Percentiles rank a stretch among this genome's conserved stretches.
These are phyloP conservation scores for Latheticus oryzae DNA, from an alignment of 2,888 invertebrate genomes.

Conservation along the genomic window DNA sequence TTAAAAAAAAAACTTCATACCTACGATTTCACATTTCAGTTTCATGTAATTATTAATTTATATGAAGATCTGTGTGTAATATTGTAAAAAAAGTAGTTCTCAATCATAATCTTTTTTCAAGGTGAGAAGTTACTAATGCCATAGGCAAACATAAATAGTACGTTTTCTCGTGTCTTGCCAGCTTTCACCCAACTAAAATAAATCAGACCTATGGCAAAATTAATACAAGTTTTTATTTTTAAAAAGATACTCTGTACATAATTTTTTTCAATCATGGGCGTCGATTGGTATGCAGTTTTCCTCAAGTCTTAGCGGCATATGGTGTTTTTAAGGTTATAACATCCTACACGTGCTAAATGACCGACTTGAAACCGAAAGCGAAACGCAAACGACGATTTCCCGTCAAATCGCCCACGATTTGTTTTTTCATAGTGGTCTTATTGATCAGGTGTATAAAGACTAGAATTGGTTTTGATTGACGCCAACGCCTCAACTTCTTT, in stretches of 20 bases:
- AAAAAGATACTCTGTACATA: no score
- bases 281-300: conserved; percentile 19
- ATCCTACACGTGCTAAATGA: conserved; percentile 30
- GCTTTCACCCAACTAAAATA: conserved; percentile 9
- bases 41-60: no score
- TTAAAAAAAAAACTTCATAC: no score
- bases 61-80: no score
- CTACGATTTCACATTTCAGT: no score
- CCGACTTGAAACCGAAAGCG: conserved; percentile 31
- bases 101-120: no score
- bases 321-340: conserved; percentile 27
- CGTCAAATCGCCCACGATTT: conserved; percentile 16
- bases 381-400: conserved; percentile 20
- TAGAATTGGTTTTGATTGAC: conserved; percentile 6
- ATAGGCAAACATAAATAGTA: no score
- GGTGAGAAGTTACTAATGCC: no score
- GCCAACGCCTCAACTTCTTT: conserved; percentile 28
- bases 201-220: no score
- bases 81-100: no score
- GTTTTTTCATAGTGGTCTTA: conserved; percentile 12
- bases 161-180: no score
- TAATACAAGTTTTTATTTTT: no score
- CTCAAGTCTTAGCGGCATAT: conserved; percentile 10
- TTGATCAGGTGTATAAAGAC: conserved; percentile 15
- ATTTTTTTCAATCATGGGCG: conserved; percentile 10